Base-by-base conservation (phyloP, 2,797 vertebrate species). In the Lycodopsis pacificus region DNA sequence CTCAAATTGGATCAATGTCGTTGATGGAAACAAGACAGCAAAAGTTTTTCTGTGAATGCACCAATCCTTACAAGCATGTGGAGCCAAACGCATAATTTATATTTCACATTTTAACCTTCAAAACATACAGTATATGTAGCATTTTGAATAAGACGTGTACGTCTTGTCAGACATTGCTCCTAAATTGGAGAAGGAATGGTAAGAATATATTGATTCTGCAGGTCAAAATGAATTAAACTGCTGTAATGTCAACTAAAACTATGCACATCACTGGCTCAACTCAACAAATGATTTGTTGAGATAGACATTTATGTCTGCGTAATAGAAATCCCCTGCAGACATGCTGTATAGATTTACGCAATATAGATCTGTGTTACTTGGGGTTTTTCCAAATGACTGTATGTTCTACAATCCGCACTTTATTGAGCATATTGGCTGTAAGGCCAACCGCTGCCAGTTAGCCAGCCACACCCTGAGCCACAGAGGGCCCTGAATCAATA, bases 371-470 rank as follows among this genome's bases (percentile, higher is more conserved):
- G 71, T 88, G 74, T 82, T 86, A 65, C 48, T 3, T 36, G 32
- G 73, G 70, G 88, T 1, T 85, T 87, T 76, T 42, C 71, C 71
- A 92, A 86, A 85, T 90, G 44, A 86, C 82, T 81, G 46, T 81
- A 80, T 89, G 87, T 90, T 87, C 78, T 81, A 89, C 86, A 88
- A 85, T 89, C 62, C 86, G 79, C 63, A 81, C 83, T 76, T 82
- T 85, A 88, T 92, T 87, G 88, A 89, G 40, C 74, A 76, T 90
- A 95, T 95, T 94, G 94, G 95, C 93, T 89, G 80, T 66, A 48
- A 84, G 80, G 77, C 81, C 80, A 83, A 80, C 73, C 12, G n/a
- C 78, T 89, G 84, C 78, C 74, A 81, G 87, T 91, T 94, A 84
- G 84, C 65, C 84, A 14, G 82, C 82, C 80, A 71, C 93, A 84